Evolutionary conservation across 2,888 invertebrate species (phyloP), one percentile per base, ranked within the genome.

Genomic region (Ypsolopha sequella): DNA sequence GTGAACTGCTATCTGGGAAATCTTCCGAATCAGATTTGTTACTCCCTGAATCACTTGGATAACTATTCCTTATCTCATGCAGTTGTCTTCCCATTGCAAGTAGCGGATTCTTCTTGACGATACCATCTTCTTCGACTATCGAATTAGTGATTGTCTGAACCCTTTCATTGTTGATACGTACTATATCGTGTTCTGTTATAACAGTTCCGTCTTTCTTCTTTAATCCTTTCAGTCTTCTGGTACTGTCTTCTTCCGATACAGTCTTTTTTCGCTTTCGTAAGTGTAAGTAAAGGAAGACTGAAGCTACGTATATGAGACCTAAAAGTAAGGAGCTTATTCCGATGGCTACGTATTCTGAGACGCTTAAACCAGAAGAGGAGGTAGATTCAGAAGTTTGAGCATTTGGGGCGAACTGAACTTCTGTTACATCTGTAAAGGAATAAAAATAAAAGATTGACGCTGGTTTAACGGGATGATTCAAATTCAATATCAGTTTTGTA

Each of bases 271-370:
- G 87, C 73, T 91, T 93, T 62, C 93, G 89, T 57, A 94, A 90
- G 69, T 94, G 93, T 46, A 96, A 73, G 68, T 95, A 96, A 10
- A 95, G 87, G 55, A 95, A 92, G 24, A 95, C 93, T 6, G 95
- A 95, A 0, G 94, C 93, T 13, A 95, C 93, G 74, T 96, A 96
- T 61, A 95, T 93, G 36, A 95, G 87, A 0, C 95, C 95, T n/a
- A 96, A 84, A n/a, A 95, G 85, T 13, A 95, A 86, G 13, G 95
- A 93, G 62, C 94, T 94, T 47, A 95, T 89, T 36, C 93, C 95
- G 53, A 96, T 95, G 0, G 94, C 94, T 14, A 95, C 89, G 64
- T 95, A 95, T 77, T 95, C 95, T 8, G 92, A 89, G 10, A 92
- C 87, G 33, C 91, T 90, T 53, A 95, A 87, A 46, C 93, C 91